A percentile compares a stretch with the other conserved stretches of the same genome.
phyloP scores from a whole-genome alignment of 1,140 invertebrate genomes.

The Listronotus bonariensis region DNA sequence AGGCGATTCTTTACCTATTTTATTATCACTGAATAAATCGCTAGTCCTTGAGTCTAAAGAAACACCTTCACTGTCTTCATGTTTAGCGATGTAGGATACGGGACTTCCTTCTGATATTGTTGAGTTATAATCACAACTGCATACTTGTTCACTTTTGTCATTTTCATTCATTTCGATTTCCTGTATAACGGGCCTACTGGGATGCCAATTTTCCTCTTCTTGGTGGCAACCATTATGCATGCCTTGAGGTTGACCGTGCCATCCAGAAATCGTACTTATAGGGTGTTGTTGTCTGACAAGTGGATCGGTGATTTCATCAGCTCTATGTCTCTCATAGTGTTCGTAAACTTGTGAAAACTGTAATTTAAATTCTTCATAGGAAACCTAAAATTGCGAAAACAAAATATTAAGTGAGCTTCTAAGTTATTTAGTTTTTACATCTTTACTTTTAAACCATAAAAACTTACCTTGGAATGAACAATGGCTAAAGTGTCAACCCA shows the following conservation, averaged over 20 bases:
- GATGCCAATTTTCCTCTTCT: slow-evolving; percentile 56
- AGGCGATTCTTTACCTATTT: slow-evolving; percentile 56
- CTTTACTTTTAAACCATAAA: not conserved
- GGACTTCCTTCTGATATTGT: slow-evolving; percentile 63
- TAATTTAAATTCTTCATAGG: slow-evolving; percentile 95
- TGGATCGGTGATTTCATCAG: slow-evolving; percentile 93
- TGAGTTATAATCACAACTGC: slow-evolving; percentile 64
- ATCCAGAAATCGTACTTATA: slow-evolving; percentile 94
- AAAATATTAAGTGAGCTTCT: no score
- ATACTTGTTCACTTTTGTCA: slow-evolving; percentile 58
- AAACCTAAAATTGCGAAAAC: slow-evolving; percentile 66
- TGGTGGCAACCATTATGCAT: slow-evolving; percentile 56
- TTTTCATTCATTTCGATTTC: slow-evolving; percentile 59
- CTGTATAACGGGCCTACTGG: slow-evolving; percentile 52
- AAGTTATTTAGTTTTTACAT: no score
- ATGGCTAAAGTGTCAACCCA: slow-evolving; percentile 99
- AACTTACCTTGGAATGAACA: slow-evolving; percentile 93
- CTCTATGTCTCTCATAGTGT: slow-evolving; percentile 90
- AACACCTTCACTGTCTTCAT: slow-evolving; percentile 60
- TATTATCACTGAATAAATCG: slow-evolving; percentile 61
- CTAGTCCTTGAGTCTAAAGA: slow-evolving; percentile 61
- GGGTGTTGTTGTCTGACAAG: slow-evolving; percentile 88
- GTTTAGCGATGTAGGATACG: slow-evolving; percentile 58
- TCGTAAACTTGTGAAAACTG: slow-evolving; percentile 97
- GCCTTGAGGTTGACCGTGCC: slow-evolving; percentile 69